Evolutionary conservation across 2,888 invertebrate genomes (phyloP).

Genomic region (Hemicrepidius hirtus): DNA sequence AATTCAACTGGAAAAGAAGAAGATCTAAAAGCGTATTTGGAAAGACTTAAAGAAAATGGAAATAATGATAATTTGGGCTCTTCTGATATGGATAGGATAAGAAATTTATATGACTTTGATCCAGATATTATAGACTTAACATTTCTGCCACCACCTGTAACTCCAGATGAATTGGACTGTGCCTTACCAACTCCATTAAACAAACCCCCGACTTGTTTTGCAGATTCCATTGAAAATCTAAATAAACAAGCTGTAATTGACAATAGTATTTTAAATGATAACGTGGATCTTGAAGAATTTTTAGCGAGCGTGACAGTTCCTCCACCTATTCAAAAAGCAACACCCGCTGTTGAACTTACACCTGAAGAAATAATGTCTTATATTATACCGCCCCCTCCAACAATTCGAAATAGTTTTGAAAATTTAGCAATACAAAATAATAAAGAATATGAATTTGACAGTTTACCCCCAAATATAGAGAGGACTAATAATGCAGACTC

Average conservation of each 20-base stretch:
- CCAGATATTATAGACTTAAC: slow-evolving; percentile 94
- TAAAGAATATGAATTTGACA: slow-evolving; percentile 43
- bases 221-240: slow-evolving; percentile 75
- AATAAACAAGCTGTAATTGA: slow-evolving; percentile 62
- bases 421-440: slow-evolving; percentile 56
- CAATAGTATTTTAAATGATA: slow-evolving; percentile 69
- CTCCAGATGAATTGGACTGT: slow-evolving; percentile 86
- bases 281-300: slow-evolving; percentile 85
- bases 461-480: slow-evolving; percentile 33
- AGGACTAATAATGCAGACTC: slow-evolving; percentile 24
- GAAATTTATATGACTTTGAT: slow-evolving; percentile 80
- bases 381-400: slow-evolving; percentile 88
- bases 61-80: slow-evolving; percentile 59
- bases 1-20: slow-evolving; percentile 74
- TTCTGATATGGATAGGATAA: slow-evolving; percentile 67
- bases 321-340: slow-evolving; percentile 85
- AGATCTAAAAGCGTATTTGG: slow-evolving; percentile 80
- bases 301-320: slow-evolving; percentile 88
- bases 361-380: slow-evolving; percentile 90
- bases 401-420: slow-evolving; percentile 63
- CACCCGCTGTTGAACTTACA: slow-evolving; percentile 85
- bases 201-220: slow-evolving; percentile 85
- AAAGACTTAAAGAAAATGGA: slow-evolving; percentile 79
- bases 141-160: slow-evolving; percentile 89
- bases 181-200: slow-evolving; percentile 82